phyloP scores from a whole-genome alignment of 1,140 invertebrate species.

The Contarinia nasturtii region DNA sequence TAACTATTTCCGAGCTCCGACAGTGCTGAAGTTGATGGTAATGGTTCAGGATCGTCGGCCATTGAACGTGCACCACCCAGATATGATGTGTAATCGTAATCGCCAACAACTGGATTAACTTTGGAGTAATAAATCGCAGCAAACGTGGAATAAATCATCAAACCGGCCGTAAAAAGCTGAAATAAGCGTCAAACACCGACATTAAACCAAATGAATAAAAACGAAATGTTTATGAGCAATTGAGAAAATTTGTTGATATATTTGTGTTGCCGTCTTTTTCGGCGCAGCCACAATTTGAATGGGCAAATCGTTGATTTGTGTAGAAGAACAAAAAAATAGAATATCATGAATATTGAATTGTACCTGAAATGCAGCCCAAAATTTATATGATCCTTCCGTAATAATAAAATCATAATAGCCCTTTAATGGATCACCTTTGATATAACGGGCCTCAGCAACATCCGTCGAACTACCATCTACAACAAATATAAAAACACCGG shows the following conservation, averaged over 20 bases:
- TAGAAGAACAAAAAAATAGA: too few relatives aligned
- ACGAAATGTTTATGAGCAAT: background rate
- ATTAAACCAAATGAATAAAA: background rate
- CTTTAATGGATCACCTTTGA: conserved; percentile 42
- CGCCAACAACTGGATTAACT: conserved; percentile 53
- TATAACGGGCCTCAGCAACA: conserved; percentile 20
- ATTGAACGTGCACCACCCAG: conserved; percentile 29
- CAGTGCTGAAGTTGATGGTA: conserved; percentile 4
- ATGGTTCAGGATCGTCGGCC: conserved; percentile 23
- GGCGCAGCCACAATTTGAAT: too few relatives aligned
- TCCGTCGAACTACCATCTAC: conserved; percentile 2
- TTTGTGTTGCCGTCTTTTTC: too few relatives aligned
- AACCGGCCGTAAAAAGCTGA: conserved; percentile 51
- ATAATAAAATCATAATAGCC: conserved; percentile 69
- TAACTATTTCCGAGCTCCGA: conserved; percentile 3
- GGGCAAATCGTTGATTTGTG: too few relatives aligned
- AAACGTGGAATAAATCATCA: conserved; percentile 62
- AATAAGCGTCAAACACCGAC: conserved; percentile 14
- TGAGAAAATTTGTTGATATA: background rate
- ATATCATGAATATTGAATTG: conserved; percentile 1
- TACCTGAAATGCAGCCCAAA: conserved; percentile 70
- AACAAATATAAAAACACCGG: background rate
- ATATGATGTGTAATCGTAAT: conserved; percentile 55
- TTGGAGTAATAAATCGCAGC: conserved; percentile 71
- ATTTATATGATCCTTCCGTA: conserved; percentile 69